A percentile compares a stretch with the other conserved stretches of the same genome.
phyloP scores from a whole-genome alignment of 2,797 vertebrate species.

The Lagocephalus sceleratus region DNA sequence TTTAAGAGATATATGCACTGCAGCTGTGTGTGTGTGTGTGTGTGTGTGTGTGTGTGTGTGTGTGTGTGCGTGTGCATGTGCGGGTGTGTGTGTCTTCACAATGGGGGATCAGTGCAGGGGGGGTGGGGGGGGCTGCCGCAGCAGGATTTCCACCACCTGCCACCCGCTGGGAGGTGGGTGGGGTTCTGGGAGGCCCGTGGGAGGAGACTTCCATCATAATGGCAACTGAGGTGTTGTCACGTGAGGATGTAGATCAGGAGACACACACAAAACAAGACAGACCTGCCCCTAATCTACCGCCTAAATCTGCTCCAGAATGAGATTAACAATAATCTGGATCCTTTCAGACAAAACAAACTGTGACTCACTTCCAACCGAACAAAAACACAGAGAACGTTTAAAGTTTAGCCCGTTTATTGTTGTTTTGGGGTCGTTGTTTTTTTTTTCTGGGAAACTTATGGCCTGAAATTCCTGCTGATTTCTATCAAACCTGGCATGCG shows the following conservation, averaged over 20 bases:
- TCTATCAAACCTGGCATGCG: constrained; percentile 34
- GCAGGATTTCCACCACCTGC: constrained; percentile 50
- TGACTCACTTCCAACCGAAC: constrained; percentile 8
- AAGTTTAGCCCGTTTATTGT: constrained; percentile 2
- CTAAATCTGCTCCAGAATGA: constrained; percentile 55
- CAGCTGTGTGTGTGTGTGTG: too few relatives aligned
- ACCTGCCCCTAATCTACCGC: constrained; percentile 58
- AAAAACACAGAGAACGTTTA: constrained; percentile 51
- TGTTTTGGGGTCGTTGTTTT: too few relatives aligned
- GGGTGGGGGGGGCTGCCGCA: constrained; percentile 22
- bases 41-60: too few relatives aligned
- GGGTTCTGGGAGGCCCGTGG: constrained; percentile 32
- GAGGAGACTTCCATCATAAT: constrained; percentile 8
- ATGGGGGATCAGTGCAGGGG: constrained; percentile 13
- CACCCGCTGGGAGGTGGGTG: constrained; percentile 41
- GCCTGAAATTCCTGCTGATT: constrained; percentile 25
- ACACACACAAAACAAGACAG: constrained; percentile 27
- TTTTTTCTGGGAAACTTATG: background rate
- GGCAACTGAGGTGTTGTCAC: constrained; percentile 7
- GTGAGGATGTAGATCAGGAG: constrained; percentile 21
- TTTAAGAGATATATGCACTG: too few relatives aligned
- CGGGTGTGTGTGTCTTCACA: background rate
- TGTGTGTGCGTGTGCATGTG: too few relatives aligned
- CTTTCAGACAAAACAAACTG: constrained; percentile 51
- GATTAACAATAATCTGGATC: constrained; percentile 58